phyloP scores from a whole-genome alignment of 2,888 invertebrate genomes.

The Macaria notata region DNA sequence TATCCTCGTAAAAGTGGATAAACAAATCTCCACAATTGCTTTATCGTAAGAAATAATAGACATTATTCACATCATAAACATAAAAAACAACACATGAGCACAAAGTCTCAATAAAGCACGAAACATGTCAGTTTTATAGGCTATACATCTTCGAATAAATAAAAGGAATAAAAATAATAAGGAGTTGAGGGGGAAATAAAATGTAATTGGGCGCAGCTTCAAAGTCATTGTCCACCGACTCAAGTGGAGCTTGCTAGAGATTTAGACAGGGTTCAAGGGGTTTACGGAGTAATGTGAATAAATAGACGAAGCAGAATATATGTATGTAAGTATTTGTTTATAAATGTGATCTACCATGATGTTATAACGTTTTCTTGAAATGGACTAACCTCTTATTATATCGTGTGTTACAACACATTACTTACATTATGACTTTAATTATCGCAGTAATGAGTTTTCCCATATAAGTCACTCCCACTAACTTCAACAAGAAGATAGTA shows the following conservation, averaged over 20 bases:
- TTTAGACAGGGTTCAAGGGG: slow-evolving; percentile 8
- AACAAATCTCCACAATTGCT: background rate
- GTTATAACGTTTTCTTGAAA: too few relatives aligned
- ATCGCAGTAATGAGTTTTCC: too few relatives aligned
- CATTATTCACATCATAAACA: slow-evolving; percentile 13
- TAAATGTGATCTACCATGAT: too few relatives aligned
- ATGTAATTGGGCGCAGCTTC: slow-evolving; percentile 61
- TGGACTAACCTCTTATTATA: too few relatives aligned
- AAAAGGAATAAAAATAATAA: slow-evolving; percentile 76
- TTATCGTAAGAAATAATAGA: too few relatives aligned
- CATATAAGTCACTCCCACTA: too few relatives aligned
- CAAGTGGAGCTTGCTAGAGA: slow-evolving; percentile 53
- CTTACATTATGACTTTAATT: too few relatives aligned
- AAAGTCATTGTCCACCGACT: slow-evolving; percentile 61
- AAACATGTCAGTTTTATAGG: slow-evolving; percentile 71
- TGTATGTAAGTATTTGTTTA: too few relatives aligned
- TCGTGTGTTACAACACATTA: too few relatives aligned
- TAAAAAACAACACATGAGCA: slow-evolving; percentile 56
- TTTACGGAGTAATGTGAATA: too few relatives aligned
- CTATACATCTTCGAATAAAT: slow-evolving; percentile 72
- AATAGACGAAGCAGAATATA: too few relatives aligned
- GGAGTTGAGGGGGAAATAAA: slow-evolving; percentile 69
- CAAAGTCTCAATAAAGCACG: slow-evolving; percentile 71
- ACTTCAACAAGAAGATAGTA: too few relatives aligned
- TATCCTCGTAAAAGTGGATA: background rate